Conservation (phyloP, 1,140 invertebrate genomes). For the Drosophila willistoni region DNA sequence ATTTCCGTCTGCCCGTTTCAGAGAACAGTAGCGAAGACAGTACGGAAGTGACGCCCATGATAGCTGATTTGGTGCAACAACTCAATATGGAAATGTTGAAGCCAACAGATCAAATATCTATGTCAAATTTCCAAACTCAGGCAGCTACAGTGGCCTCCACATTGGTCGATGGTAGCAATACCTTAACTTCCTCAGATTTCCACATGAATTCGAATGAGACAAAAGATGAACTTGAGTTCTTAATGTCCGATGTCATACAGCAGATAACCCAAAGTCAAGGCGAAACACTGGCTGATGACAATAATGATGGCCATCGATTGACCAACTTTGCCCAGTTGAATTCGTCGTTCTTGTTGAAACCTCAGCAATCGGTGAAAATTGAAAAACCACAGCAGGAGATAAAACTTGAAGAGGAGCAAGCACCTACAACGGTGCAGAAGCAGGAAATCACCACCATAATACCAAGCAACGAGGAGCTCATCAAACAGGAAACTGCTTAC, state of each 20-base stretch:
- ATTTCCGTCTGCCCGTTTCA: conserved; percentile 49
- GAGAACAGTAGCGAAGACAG: conserved; percentile 55
- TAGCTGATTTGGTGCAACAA: conserved; percentile 74
- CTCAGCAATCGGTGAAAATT: conserved; percentile 32
- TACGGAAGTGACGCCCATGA: conserved; percentile 63
- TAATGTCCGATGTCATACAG: conserved; percentile 76
- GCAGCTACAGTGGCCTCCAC: conserved; percentile 82
- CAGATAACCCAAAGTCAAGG: conserved; percentile 57
- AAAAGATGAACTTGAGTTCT: conserved; percentile 74
- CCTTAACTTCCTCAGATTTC: conserved; percentile 46
- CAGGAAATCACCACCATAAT: conserved; percentile 40
- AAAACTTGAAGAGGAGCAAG: conserved; percentile 5
- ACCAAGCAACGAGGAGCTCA: conserved; percentile 44
- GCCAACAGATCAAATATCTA: conserved; percentile 75
- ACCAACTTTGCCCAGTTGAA: conserved; percentile 73
- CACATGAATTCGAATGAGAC: conserved; percentile 74
- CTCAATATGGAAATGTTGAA: conserved; percentile 71
- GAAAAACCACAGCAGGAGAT: conserved; percentile 9
- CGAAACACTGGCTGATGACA: conserved; percentile 13
- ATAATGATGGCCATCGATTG: conserved; percentile 59
- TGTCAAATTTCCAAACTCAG: conserved; percentile 82
- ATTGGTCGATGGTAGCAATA: conserved; percentile 72
- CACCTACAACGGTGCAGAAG: not conserved
- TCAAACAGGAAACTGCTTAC: conserved; percentile 48
- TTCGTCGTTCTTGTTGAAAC: conserved; percentile 61